Percentiles rank a stretch among this genome's conserved stretches.
Conservation (phyloP, 1,140 invertebrate species). For the Doryteuthis pealeii region DNA sequence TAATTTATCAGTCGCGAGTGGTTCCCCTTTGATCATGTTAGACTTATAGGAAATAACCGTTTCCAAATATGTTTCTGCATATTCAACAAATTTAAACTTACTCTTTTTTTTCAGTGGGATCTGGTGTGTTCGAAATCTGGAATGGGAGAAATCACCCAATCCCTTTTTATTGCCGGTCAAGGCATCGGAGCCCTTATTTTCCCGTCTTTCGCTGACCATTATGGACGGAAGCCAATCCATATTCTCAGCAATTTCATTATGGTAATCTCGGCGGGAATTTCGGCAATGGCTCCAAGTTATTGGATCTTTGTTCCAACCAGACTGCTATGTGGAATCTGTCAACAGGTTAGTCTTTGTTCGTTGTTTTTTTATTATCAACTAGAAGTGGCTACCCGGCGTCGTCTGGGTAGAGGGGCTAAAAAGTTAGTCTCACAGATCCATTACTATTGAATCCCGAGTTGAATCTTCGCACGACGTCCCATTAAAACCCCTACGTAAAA, state of each 20-base stretch:
- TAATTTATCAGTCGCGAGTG: no score
- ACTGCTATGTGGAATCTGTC: slow-evolving; percentile 28
- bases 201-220: slow-evolving; percentile 31
- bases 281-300: slow-evolving; percentile 25
- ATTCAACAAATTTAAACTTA: neutral
- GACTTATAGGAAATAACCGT: no score
- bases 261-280: slow-evolving; percentile 12
- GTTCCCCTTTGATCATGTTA: no score
- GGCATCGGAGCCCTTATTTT: slow-evolving; percentile 32
- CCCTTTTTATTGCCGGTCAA: slow-evolving; percentile 35
- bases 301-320: slow-evolving; percentile 20
- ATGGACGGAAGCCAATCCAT: slow-evolving; percentile 36
- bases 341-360: slow-evolving; percentile 23
- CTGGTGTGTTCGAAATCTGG: slow-evolving; percentile 41
- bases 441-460: no score
- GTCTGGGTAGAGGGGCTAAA: no score
- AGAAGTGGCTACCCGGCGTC: no score
- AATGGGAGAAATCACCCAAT: slow-evolving; percentile 36
- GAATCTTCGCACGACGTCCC: no score
- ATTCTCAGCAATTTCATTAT: slow-evolving; percentile 17
- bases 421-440: no score
- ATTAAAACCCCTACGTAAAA: no score
- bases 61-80: no score
- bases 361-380: no score
- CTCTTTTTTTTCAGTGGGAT: slow-evolving; percentile 39